A percentile compares a stretch with the other conserved stretches of the same genome.
Conservation (phyloP, 2,888 invertebrate genomes). For the Myathropa florea region DNA sequence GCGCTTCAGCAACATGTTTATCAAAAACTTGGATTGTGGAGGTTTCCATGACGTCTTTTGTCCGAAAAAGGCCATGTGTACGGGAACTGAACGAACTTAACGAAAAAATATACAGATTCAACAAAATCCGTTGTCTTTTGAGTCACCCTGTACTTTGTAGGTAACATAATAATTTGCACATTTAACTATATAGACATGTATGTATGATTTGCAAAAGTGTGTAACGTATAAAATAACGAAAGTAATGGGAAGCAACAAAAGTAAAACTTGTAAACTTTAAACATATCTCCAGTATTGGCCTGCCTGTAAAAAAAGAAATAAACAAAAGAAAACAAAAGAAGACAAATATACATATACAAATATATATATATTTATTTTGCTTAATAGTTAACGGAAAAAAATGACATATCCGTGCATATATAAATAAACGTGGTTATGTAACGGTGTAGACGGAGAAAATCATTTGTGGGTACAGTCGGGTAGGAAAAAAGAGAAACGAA, state of each 20-base stretch:
- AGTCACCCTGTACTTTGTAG: background rate
- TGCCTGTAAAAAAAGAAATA: slow-evolving; percentile 52
- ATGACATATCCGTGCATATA: background rate
- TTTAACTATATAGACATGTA: background rate
- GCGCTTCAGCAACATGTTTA: no score
- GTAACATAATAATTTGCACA: background rate
- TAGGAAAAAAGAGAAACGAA: background rate
- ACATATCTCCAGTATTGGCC: slow-evolving; percentile 68
- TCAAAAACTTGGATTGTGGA: no score
- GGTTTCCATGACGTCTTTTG: no score
- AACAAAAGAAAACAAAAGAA: no score
- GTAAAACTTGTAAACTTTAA: slow-evolving; percentile 54
- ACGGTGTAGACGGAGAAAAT: background rate
- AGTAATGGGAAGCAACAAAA: slow-evolving; percentile 56
- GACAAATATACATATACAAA: slow-evolving; percentile 4
- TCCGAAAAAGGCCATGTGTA: no score
- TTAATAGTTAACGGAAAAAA: slow-evolving; percentile 28
- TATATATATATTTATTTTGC: slow-evolving; percentile 46
- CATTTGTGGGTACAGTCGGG: background rate
- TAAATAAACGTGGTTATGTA: slow-evolving; percentile 18
- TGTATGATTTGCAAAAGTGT: slow-evolving; percentile 31
- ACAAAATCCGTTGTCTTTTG: background rate
- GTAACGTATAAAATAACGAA: background rate
- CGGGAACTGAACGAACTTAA: no score
- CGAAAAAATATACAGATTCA: no score